These are phyloP conservation scores for Triplophysa rosa DNA, from an alignment of 2,113 vertebrate species.

Conservation along the genomic window DNA sequence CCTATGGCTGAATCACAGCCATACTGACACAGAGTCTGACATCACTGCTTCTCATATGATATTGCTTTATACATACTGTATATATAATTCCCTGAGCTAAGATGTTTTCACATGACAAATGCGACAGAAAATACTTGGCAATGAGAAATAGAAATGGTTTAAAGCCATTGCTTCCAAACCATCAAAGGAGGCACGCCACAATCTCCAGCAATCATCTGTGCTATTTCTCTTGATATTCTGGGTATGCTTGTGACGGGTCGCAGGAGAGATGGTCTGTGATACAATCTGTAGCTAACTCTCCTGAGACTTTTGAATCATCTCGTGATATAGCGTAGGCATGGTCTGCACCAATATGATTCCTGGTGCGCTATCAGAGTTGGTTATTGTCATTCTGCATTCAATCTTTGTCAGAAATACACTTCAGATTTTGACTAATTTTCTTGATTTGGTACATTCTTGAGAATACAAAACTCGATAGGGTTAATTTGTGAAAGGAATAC, in stretches of 20 bases:
- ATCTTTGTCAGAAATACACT: conserved; percentile 7
- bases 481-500: neutral
- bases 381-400: neutral
- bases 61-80: neutral
- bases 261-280: conserved; percentile 48
- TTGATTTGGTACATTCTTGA: neutral
- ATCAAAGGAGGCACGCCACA: conserved; percentile 66
- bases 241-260: conserved; percentile 58
- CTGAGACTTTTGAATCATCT: conserved; percentile 21
- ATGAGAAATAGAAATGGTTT: conserved; percentile 67
- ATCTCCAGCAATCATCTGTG: conserved; percentile 65
- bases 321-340: neutral
- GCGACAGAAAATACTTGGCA: conserved; percentile 42
- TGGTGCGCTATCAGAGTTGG: conserved; percentile 6
- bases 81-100: neutral
- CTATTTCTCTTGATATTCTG: conserved; percentile 61
- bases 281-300: conserved; percentile 35
- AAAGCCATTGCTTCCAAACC: conserved; percentile 66
- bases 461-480: neutral
- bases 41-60: neutral
- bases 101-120: conserved; percentile 15
- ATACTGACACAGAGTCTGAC: too few relatives aligned
- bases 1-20: too few relatives aligned
- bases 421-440: neutral
- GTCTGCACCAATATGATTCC: conserved; percentile 24